A percentile compares a stretch with the other conserved stretches of the same genome.
Conservation (phyloP, 2,113 vertebrate genomes). For the Leuciscus idus region DNA sequence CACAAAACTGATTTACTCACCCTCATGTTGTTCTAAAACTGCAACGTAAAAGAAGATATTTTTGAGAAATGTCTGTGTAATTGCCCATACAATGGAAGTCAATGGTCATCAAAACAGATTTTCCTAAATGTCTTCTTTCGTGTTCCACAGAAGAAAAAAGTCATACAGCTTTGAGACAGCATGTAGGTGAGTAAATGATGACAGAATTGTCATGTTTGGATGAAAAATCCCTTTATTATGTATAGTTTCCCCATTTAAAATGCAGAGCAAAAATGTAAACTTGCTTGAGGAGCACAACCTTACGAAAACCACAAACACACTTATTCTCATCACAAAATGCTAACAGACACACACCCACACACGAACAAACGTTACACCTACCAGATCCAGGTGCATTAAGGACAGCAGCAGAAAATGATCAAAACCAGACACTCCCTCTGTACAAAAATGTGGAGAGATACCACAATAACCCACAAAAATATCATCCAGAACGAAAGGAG, state of each 20-base stretch:
- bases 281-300: background rate
- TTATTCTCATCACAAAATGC: background rate
- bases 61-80: background rate
- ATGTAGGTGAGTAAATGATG: background rate
- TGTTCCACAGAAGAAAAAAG: background rate
- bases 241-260: background rate
- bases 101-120: background rate
- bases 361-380: background rate
- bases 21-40: background rate
- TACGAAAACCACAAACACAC: background rate
- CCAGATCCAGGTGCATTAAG: constrained; percentile 4
- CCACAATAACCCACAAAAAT: constrained; percentile 12
- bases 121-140: background rate
- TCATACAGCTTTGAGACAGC: background rate
- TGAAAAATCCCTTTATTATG: background rate
- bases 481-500: background rate
- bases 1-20: background rate
- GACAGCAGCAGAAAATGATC: background rate
- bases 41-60: background rate
- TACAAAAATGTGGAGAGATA: constrained; percentile 14
- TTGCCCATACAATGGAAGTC: background rate
- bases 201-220: background rate
- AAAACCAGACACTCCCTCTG: constrained; percentile 18
- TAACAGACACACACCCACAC: constrained; percentile 19
- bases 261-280: background rate